Conservation (phyloP, 1,140 invertebrate species). For the Anastrepha ludens region DNA sequence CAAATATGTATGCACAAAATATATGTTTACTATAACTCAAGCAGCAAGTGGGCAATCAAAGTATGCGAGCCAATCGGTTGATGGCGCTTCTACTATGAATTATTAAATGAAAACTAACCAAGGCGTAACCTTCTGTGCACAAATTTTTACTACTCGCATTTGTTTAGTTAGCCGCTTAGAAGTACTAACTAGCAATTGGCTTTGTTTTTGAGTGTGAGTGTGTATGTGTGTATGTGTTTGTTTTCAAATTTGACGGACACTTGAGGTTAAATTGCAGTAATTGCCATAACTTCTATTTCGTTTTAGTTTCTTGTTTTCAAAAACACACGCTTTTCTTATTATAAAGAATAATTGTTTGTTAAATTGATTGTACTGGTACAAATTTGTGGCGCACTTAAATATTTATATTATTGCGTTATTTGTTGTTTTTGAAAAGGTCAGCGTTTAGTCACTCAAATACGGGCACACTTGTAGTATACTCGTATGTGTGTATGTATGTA, state of each 20-base stretch:
- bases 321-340: not conserved
- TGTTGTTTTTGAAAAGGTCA: conserved; percentile 56
- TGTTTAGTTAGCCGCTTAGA: not conserved
- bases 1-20: not conserved
- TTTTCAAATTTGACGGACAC: conserved; percentile 29
- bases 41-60: not conserved
- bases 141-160: not conserved
- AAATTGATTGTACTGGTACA: not conserved
- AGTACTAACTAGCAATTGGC: not conserved
- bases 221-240: conserved; percentile 8
- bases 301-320: not conserved
- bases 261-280: conserved; percentile 22
- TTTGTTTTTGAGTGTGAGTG: not conserved
- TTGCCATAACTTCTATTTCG: not conserved
- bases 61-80: not conserved
- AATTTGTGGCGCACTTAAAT: not conserved
- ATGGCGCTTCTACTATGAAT: not conserved
- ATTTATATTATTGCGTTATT: conserved; percentile 14
- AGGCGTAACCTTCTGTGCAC: not conserved
- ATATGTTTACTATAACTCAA: not conserved
- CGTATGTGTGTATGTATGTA: not conserved
- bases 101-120: conserved; percentile 35
- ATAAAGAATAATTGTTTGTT: not conserved
- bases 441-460: too few species aligned
- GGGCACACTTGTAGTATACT: not conserved